Percentiles rank a stretch among this genome's conserved stretches.
Conservation (phyloP, 2,797 vertebrate species). For the Lithobates pipiens region DNA sequence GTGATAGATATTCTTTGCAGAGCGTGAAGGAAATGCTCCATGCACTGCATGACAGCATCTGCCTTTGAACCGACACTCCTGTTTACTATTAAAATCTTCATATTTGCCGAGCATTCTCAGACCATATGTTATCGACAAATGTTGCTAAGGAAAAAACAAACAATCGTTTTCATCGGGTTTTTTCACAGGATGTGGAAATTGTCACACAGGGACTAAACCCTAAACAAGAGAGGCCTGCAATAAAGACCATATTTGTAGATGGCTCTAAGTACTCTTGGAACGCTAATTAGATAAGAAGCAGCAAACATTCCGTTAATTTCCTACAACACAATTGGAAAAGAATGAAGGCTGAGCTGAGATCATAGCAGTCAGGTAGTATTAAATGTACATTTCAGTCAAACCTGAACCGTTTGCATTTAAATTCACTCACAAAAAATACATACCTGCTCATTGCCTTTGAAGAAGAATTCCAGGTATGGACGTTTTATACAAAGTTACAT, state of each 20-base stretch:
- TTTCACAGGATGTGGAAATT: conserved; percentile 67
- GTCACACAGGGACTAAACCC: conserved; percentile 77
- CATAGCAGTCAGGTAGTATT: not conserved
- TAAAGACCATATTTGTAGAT: not conserved
- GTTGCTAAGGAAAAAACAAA: conserved; percentile 81
- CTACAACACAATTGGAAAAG: not conserved
- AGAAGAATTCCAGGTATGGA: no score
- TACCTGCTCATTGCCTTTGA: no score
- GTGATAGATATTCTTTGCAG: conserved; percentile 44
- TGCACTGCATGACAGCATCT: conserved; percentile 73
- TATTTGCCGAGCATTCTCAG: conserved; percentile 81
- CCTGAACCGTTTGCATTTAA: no score
- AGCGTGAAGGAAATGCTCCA: conserved; percentile 12
- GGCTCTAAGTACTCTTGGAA: not conserved
- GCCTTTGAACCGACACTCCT: conserved; percentile 75
- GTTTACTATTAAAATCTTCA: conserved; percentile 82
- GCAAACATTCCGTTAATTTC: conserved; percentile 4
- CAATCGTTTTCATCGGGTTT: conserved; percentile 80
- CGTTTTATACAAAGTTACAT: no score
- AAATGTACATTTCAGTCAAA: not conserved
- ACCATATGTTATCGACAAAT: conserved; percentile 84
- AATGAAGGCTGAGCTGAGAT: not conserved
- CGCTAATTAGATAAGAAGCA: conserved; percentile 31
- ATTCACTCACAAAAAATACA: no score
- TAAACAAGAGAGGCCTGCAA: conserved; percentile 61